These are phyloP conservation scores for Sinelater perroti DNA, from an alignment of 2,888 invertebrate species.

Conservation along the genomic window DNA sequence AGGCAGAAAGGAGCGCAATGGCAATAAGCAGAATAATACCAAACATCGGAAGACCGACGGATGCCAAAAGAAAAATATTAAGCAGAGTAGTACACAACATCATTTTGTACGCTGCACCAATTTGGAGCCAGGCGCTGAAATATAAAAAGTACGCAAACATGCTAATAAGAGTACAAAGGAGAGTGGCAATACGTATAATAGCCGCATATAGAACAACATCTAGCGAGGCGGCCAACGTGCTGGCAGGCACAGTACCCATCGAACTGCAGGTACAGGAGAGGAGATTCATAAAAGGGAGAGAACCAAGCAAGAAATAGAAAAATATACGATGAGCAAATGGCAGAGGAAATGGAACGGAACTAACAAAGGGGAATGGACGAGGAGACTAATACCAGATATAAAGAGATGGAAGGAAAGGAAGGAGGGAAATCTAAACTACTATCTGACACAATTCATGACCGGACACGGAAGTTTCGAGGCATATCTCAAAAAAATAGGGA, in stretches of 20 bases:
- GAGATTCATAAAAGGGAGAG: not conserved
- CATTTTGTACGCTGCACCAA: too few species aligned
- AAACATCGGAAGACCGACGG: too few species aligned
- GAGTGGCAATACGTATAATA: too few species aligned
- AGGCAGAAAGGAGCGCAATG: too few species aligned
- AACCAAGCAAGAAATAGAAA: not conserved
- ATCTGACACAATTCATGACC: not conserved
- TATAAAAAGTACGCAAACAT: too few species aligned
- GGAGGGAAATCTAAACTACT: not conserved
- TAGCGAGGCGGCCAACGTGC: too few species aligned
- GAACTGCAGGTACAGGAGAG: not conserved
- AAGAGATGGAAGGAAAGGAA: not conserved
- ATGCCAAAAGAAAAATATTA: too few species aligned
- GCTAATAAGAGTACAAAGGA: too few species aligned
- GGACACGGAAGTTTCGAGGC: not conserved
- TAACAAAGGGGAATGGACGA: not conserved
- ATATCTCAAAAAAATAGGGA: not conserved
- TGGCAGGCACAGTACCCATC: not conserved
- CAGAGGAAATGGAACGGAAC: not conserved
- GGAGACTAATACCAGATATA: not conserved
- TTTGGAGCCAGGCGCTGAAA: too few species aligned
- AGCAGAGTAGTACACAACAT: too few species aligned
- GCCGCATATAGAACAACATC: too few species aligned
- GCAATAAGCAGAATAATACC: too few species aligned
- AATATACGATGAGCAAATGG: not conserved